Base-by-base conservation (phyloP, 37 sponge, comb jelly and placozoan species). In the Trichoplax adhaerens region DNA sequence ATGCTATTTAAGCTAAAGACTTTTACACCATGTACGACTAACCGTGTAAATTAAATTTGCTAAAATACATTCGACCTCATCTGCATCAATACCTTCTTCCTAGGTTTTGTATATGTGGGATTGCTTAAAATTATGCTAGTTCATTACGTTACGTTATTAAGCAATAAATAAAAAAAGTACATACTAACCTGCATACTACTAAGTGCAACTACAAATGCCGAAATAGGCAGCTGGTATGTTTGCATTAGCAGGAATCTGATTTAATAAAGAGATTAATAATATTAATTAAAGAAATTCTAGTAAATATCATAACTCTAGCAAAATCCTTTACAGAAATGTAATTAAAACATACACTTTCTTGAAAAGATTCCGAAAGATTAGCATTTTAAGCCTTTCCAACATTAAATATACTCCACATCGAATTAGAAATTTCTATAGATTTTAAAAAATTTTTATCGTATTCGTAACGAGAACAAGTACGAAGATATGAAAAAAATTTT, bases 1-100 rank as follows among this genome's bases (percentile, higher is more conserved):
- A 7, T 58, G 2, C 48, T 57, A 49, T 5, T n/a, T 59, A 4
- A 1, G 29, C 49, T 62, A 2, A 3, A 2, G 60, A 59, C 10
- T 60, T 58, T 72, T 70, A 5, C 5, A 12, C 72, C 52, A 2
- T 29, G 29, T 29, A 29, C 46, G 29, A 69, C 55, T 47, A 6
- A 83, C 94, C 77, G 84, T 87, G 71, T 95, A 86, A 57, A 95
- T 90, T 65, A 95, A 84, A 65, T 90, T 90, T 8, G 96, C 96
- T 52, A 95, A 66, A 53, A 95, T 84, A 64, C 96, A 95, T 78
- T 95, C 87, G 7, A 86, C 80, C 56, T 90, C 91, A 70, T 95
- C 96, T 53, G 61, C 58, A 63, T 90, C 88, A 58, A 86, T 77
- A 62, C 80, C 86, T n/a, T 84, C 84, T 29, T 29, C 29, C 29